A percentile compares a stretch with the other conserved stretches of the same genome.
Conservation (phyloP, 2,797 vertebrate species). For the Garrulus glandarius region DNA sequence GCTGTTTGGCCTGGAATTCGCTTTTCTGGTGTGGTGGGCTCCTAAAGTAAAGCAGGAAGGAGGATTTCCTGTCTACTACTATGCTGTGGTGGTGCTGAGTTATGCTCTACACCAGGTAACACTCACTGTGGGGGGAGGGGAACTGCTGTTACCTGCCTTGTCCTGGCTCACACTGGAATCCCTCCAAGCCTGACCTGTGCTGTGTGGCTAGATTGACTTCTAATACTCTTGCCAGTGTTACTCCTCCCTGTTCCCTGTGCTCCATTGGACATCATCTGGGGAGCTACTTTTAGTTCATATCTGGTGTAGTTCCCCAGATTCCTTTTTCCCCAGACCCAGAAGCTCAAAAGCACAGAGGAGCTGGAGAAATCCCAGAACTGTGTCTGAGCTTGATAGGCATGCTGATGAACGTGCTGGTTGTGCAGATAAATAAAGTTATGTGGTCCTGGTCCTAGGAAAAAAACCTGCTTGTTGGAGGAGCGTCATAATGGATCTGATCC, state of each 20-base stretch:
- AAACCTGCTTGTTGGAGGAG: not conserved
- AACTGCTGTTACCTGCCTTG: not conserved
- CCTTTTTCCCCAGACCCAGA: not conserved
- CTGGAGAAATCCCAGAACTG: not conserved
- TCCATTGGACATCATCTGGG: not conserved
- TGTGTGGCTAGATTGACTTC: not conserved
- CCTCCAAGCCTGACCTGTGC: not conserved
- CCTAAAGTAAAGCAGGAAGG: slow-evolving; percentile 86
- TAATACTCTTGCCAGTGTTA: too few relatives aligned
- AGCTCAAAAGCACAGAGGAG: not conserved
- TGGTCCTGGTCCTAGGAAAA: not conserved
- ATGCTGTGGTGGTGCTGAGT: slow-evolving; percentile 84
- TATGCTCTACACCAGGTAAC: slow-evolving; percentile 93
- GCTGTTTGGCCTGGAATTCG: slow-evolving; percentile 89
- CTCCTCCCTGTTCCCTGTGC: not conserved
- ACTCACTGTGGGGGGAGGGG: not conserved
- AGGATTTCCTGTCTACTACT: slow-evolving; percentile 92
- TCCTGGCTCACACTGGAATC: not conserved
- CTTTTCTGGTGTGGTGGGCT: slow-evolving; percentile 95
- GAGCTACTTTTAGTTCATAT: not conserved
- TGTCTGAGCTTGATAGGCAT: not conserved
- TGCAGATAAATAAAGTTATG: not conserved
- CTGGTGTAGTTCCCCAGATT: not conserved
- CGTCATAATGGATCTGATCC: not conserved
- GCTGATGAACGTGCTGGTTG: not conserved